These are phyloP conservation scores for Neodiprion fabricii DNA, from an alignment of 1,140 invertebrate species.

Conservation along the genomic window DNA sequence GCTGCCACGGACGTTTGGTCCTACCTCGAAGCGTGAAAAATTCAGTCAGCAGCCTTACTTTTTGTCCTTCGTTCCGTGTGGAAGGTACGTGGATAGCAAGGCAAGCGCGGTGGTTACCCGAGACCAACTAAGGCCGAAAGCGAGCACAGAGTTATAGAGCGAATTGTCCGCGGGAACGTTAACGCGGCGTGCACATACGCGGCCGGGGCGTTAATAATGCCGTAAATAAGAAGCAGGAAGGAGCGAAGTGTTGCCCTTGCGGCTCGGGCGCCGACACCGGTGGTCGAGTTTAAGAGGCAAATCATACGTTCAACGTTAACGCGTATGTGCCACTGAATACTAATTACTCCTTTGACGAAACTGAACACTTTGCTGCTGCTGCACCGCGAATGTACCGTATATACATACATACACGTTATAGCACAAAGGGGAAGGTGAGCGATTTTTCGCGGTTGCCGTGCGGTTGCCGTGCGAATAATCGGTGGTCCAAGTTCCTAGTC, in stretches of 20 bases:
- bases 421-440: background rate
- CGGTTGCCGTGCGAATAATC: constrained; percentile 20
- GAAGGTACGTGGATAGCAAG: too few relatives aligned
- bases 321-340: constrained; percentile 29
- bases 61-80: too few relatives aligned
- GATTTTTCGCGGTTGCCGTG: too few relatives aligned
- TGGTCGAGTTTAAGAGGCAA: constrained; percentile 1
- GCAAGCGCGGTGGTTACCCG: too few relatives aligned
- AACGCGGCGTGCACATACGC: background rate
- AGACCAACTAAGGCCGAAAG: background rate
- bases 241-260: too few relatives aligned
- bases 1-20: too few relatives aligned
- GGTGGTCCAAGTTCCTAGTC: constrained; percentile 1
- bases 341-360: constrained; percentile 37
- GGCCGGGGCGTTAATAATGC: background rate
- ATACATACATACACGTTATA: background rate
- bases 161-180: background rate
- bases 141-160: background rate
- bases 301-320: constrained; percentile 21
- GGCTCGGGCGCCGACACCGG: background rate
- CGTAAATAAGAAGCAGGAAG: background rate
- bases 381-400: constrained; percentile 13
- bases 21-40: too few relatives aligned
- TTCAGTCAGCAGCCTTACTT: too few relatives aligned
- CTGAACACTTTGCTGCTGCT: constrained; percentile 30